Conservation (phyloP, 2,113 vertebrate genomes). For the Tapirus terrestris region DNA sequence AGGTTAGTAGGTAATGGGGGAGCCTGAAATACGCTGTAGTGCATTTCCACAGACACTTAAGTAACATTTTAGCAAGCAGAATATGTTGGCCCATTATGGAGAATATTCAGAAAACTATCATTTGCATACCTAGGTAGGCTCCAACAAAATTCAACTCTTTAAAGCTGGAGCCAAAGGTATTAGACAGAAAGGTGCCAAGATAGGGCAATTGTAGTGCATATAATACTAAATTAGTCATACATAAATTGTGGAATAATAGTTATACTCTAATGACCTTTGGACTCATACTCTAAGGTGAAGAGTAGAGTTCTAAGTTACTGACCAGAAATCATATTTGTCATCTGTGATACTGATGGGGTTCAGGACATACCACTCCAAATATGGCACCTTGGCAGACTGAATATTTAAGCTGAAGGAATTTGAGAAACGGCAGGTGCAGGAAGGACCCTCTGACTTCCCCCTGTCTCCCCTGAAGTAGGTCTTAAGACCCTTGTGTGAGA, state of each 20-base stretch:
- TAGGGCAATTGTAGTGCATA: neutral
- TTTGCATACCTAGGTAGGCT: neutral
- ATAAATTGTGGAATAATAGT: conserved; percentile 18
- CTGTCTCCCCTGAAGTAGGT: neutral
- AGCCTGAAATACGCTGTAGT: neutral
- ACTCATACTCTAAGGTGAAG: neutral
- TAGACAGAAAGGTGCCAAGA: neutral
- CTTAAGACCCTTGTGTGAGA: neutral
- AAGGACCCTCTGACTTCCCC: neutral
- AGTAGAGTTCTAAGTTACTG: conserved; percentile 13
- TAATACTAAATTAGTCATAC: neutral
- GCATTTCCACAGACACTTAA: neutral
- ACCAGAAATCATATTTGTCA: neutral
- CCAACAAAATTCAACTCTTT: conserved; percentile 34
- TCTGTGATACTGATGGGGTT: neutral
- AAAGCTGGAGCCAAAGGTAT: neutral
- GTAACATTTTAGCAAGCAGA: neutral
- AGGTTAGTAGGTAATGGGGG: neutral
- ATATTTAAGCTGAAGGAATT: neutral
- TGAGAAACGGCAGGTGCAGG: neutral
- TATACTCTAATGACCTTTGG: neutral
- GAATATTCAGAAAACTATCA: conserved; percentile 28
- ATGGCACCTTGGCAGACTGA: neutral
- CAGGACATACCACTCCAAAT: neutral
- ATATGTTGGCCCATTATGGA: neutral